Evolutionary conservation across 2,797 vertebrate species (phyloP).

Genomic region (Dermochelys coriacea): DNA sequence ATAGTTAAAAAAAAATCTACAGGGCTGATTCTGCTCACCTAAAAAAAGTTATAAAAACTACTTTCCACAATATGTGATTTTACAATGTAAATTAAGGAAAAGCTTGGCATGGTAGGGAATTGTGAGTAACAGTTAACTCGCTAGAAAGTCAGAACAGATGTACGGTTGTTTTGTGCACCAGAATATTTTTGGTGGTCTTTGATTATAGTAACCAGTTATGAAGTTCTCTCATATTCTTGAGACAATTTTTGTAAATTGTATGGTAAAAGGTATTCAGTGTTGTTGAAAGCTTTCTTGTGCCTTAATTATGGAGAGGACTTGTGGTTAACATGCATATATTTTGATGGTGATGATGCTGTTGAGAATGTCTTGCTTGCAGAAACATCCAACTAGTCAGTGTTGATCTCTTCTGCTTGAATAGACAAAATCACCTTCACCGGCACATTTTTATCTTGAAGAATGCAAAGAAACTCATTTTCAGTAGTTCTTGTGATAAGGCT

Average conservation of each 20-base stretch:
- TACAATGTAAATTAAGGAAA: slow-evolving; percentile 4
- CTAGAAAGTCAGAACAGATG: neutral
- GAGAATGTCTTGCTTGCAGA: too few species aligned
- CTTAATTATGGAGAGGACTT: too few species aligned
- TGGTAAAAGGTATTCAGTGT: neutral
- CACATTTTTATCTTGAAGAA: too few species aligned
- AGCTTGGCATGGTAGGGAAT: neutral
- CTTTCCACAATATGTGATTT: neutral
- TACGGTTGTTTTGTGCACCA: neutral
- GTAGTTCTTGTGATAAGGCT: too few species aligned
- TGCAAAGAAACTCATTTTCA: too few species aligned
- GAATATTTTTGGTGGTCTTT: neutral
- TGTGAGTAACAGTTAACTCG: neutral
- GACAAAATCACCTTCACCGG: too few species aligned
- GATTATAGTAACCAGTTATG: neutral
- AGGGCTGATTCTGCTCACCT: neutral
- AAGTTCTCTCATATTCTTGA: neutral
- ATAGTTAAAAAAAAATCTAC: neutral
- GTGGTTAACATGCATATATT: too few species aligned
- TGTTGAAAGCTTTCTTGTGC: too few species aligned
- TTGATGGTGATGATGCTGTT: too few species aligned
- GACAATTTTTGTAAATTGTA: neutral
- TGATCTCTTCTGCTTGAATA: too few species aligned
- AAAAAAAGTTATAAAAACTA: neutral
- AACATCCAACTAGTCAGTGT: too few species aligned